Evolutionary conservation across 1,140 invertebrate genomes (phyloP).

Genomic region (Steinernema khuongi): DNA sequence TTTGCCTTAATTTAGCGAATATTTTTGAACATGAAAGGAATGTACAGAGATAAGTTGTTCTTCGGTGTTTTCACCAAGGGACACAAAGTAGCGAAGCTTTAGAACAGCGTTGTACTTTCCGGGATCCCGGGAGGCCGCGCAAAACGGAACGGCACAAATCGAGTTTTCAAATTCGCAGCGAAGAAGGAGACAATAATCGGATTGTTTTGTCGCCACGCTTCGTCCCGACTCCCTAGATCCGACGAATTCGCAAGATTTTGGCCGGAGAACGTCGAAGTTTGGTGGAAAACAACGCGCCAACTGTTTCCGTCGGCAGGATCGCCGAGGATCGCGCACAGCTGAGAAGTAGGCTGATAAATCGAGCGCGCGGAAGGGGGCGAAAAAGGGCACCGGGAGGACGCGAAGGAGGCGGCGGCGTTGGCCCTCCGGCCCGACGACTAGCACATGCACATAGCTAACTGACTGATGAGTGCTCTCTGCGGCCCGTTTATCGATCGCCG

Average conservation of each 20-base stretch:
- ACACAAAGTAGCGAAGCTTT: no score
- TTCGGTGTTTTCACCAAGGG: no score
- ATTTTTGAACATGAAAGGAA: no score
- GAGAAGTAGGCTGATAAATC: neutral
- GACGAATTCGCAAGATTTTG: neutral
- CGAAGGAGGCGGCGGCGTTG: neutral
- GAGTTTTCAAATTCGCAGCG: no score
- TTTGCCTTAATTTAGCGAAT: no score
- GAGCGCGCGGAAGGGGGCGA: neutral
- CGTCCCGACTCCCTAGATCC: neutral
- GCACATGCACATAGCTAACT: constrained; percentile 16
- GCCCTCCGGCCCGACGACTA: constrained; percentile 1
- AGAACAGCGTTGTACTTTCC: neutral
- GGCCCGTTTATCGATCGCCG: constrained; percentile 8
- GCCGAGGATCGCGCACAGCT: no score
- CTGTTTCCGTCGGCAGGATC: neutral
- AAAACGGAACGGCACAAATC: no score
- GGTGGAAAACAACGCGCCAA: neutral
- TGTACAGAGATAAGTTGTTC: no score
- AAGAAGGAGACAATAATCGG: neutral
- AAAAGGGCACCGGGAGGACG: neutral
- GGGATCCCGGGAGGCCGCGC: no score
- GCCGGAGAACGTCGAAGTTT: neutral
- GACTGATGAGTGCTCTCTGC: constrained; percentile 16
- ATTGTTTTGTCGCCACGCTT: neutral